Base-by-base conservation (phyloP, 2,113 vertebrate species). In the Eulemur macaco region DNA sequence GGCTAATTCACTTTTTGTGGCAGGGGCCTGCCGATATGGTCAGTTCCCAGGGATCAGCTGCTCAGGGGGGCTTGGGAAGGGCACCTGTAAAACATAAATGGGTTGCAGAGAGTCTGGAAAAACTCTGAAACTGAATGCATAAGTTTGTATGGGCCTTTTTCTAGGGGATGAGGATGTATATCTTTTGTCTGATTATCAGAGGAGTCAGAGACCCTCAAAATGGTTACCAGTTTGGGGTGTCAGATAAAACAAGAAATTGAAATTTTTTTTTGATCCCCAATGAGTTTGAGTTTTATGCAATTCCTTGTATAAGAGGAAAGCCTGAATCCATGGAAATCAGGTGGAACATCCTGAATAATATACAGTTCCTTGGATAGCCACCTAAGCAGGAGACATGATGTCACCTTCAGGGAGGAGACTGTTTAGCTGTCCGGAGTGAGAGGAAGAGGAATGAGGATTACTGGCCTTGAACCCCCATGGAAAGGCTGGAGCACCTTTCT, bases 351-450 rank as follows among this genome's bases (percentile, higher is more conserved):
- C 66, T 93, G 78, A 90, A 83, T 58, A 9, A 82, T 58, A 10
- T 88, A 47, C 76, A 89, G 66, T 74, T 92, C 39, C 66, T 85
- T 88, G 91, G 91, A 80, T 0, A 45, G 58, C 56, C 83, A 86
- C 73, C 17, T 31, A 63, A 90, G 85, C 66, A 77, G 77, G 52
- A 96, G 91, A 95, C 60, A 89, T 54, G 80, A 94, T 50, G 91
- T 96, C 96, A 96, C 50, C 56, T 94, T 76, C 15, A 4, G 58
- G 83, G 63, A 84, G 68, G 91, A 96, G 93, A 86, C 66, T 74
- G 45, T 93, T 86, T 47, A 74, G 54, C 23, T 73, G 71, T 90
- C 69, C 81, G 39, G 42, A 66, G 42, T 9, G 52, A 74, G 12
- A 58, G 47, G 42, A 89, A 74, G 54, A 86, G 25, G 11, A 58